Percentiles rank a stretch among this genome's conserved stretches.
Evolutionary conservation across 2,888 invertebrate genomes (phyloP).

Genomic region (Drosophila ezoana): DNA sequence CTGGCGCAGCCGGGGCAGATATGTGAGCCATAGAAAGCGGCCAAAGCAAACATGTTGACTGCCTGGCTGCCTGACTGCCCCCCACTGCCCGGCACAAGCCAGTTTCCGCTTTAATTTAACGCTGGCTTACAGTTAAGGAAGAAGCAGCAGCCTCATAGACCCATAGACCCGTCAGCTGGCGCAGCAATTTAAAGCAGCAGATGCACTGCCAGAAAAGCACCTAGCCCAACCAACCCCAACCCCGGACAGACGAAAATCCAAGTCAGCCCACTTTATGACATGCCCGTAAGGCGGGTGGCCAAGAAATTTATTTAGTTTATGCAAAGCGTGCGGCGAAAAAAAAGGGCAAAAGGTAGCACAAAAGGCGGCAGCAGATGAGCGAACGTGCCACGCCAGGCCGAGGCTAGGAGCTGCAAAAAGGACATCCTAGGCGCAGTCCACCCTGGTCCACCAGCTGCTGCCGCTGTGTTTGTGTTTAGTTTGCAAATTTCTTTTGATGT

Average conservation of each 20-base stretch:
- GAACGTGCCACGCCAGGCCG: conserved; percentile 33
- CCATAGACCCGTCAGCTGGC: conserved; percentile 57
- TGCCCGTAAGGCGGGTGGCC: conserved; percentile 43
- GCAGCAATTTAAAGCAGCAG: conserved; percentile 68
- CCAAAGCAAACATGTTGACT: conserved; percentile 67
- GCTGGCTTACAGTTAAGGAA: conserved; percentile 51
- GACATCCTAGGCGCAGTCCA: conserved; percentile 57
- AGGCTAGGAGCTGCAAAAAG: conserved; percentile 54
- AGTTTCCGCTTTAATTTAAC: conserved; percentile 80
- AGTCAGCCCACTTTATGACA: conserved; percentile 59
- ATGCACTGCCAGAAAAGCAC: conserved; percentile 37
- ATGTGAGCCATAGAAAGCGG: conserved; percentile 63
- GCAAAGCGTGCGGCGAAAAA: conserved; percentile 65
- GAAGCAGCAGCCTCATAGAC: conserved; percentile 28
- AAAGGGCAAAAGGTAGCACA: conserved; percentile 73
- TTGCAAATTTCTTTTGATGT: conserved; percentile 81
- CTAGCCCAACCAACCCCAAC: not conserved
- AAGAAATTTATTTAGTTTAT: conserved; percentile 75
- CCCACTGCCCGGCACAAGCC: conserved; percentile 47
- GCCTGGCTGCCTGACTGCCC: conserved; percentile 4
- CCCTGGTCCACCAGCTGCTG: conserved; percentile 29
- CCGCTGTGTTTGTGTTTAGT: conserved; percentile 68
- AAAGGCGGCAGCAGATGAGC: conserved; percentile 53
- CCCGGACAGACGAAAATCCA: conserved; percentile 29
- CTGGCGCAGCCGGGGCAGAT: conserved; percentile 20